A percentile compares a stretch with the other conserved stretches of the same genome.
Conservation (phyloP, 2,113 vertebrate genomes). For the Baryphthengus martii region DNA sequence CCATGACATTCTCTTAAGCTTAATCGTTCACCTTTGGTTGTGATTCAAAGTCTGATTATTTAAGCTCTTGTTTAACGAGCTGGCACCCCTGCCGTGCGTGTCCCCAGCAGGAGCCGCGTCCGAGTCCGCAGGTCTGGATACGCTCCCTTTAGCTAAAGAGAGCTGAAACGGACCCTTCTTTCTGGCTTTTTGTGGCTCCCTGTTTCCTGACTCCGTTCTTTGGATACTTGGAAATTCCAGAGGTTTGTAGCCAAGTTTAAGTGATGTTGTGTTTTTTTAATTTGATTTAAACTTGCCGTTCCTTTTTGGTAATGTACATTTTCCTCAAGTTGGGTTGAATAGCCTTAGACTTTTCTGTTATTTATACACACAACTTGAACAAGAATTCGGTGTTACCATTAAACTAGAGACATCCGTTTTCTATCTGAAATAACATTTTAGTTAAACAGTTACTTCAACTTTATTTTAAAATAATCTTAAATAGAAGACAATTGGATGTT, state of each 20-base stretch:
- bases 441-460: background rate
- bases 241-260: background rate
- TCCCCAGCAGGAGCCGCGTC: background rate
- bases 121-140: background rate
- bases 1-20: background rate
- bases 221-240: background rate
- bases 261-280: background rate
- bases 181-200: background rate
- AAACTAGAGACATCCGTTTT: background rate
- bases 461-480: background rate
- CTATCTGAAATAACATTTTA: background rate
- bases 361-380: background rate
- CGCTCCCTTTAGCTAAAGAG: background rate
- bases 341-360: background rate
- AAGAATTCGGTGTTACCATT: background rate
- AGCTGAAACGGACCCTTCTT: background rate
- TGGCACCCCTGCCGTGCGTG: background rate
- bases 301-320: fast-evolving
- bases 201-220: background rate
- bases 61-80: background rate
- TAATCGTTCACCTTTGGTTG: background rate
- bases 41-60: background rate
- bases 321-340: background rate
- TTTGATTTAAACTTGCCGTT: background rate
- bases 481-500: background rate